A percentile compares a stretch with the other conserved stretches of the same genome.
These are phyloP conservation scores for Mormyrops attenuatus DNA, from an alignment of 2,797 vertebrate species.

Conservation along the genomic window DNA sequence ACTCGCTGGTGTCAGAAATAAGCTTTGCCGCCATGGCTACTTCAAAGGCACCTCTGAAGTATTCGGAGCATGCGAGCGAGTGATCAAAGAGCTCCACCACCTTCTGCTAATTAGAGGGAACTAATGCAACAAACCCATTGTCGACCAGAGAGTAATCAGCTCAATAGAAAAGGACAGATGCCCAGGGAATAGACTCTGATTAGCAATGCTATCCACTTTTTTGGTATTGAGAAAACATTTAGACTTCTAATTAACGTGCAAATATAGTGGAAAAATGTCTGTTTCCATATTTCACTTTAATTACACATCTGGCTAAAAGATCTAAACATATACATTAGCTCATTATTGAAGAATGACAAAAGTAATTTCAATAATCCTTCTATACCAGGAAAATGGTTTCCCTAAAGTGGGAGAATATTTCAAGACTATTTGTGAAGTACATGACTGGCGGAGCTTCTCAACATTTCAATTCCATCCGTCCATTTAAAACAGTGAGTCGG, in stretches of 20 bases:
- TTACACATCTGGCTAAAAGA: constrained; percentile 1
- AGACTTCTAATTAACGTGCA: constrained; percentile 7
- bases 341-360: background rate
- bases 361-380: background rate
- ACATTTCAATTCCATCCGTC: background rate
- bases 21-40: constrained; percentile 49
- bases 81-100: constrained; percentile 54
- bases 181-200: background rate
- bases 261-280: background rate
- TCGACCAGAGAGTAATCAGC: constrained; percentile 42
- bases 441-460: background rate
- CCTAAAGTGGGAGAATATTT: background rate
- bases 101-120: constrained; percentile 56
- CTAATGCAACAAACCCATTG: constrained; percentile 51
- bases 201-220: background rate
- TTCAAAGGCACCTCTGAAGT: constrained; percentile 54
- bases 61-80: constrained; percentile 46
- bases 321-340: background rate
- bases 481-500: background rate
- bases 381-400: background rate
- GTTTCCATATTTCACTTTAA: background rate
- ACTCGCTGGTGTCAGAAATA: constrained; percentile 52
- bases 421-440: background rate
- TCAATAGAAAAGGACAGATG: constrained; percentile 10
- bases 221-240: background rate